Base-by-base conservation (phyloP, 2,888 invertebrate genomes). In the Ochropleura leucogaster region DNA sequence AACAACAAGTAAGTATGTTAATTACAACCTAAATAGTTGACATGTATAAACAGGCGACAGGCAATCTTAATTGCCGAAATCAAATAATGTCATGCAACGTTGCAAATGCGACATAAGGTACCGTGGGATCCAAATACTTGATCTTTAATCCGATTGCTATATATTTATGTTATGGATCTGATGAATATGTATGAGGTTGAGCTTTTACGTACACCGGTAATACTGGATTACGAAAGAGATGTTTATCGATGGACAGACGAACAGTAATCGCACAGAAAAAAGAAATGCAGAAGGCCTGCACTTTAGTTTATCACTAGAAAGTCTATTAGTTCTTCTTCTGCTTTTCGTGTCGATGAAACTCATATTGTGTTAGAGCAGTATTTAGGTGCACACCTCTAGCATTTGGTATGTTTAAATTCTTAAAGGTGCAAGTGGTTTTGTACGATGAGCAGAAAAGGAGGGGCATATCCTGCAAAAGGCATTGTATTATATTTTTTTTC, bases 121-220 rank as follows among this genome's bases (percentile, higher is more conserved):
- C 80, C 83, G 85, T 87, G 86, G 85, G 88, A 87, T 76, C 78
- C 30, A 46, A 82, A 70, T 84, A 84, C 65, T 80, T 73, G 72
- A 68, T 76, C 73, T 79, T 72, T 82, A 85, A 86, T 88, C 81
- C 77, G 79, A 85, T 85, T 85, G 86, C 71, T 85, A 83, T 87
- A 78, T 79, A 77, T 85, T 79, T 80, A 77, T 85, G 70, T 82
- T 82, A 79, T 78, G 73, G 70, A 83, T 89, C 66, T 70, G 64
- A 84, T 90, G 89, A 90, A 90, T 89, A 88, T 90, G 83, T 84
- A 90, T 89, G 82, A 88, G 82, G 71, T 66, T 64, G 51, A 66
- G 76, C 70, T 74, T 80, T 86, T 84, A 84, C 63, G 73, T 68
- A 68, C 68, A 77, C 68, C 77, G 66, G 74, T 83, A 76, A 78